Percentiles rank a stretch among this genome's conserved stretches.
Evolutionary conservation across 2,797 vertebrate species (phyloP).

Genomic region (Sebastes aleutianus): DNA sequence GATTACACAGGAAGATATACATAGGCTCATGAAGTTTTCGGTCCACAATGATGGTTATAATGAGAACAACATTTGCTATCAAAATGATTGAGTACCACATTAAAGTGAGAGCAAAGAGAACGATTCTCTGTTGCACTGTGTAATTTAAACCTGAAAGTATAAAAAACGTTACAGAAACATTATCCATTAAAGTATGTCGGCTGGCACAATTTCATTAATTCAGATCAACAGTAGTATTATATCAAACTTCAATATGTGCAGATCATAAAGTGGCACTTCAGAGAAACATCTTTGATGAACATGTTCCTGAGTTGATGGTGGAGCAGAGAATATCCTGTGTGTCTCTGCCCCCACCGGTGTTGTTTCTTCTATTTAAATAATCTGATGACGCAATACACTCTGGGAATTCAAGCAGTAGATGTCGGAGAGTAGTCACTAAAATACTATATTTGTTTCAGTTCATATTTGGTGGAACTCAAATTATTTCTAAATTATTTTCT

Average conservation of each 20-base stretch:
- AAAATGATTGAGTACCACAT: constrained; percentile 9
- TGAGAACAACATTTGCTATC: not conserved
- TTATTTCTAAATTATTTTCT: too few species aligned
- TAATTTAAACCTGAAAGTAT: constrained; percentile 48
- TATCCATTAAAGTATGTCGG: constrained; percentile 4
- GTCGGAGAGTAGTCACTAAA: not conserved
- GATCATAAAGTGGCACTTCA: not conserved
- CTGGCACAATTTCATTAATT: not conserved
- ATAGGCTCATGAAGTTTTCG: constrained; percentile 33
- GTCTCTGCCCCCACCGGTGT: not conserved
- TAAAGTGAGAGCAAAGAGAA: constrained; percentile 15
- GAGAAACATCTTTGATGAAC: not conserved
- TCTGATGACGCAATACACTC: not conserved
- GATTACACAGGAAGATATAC: constrained; percentile 34
- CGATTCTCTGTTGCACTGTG: constrained; percentile 8
- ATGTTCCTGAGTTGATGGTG: too few species aligned
- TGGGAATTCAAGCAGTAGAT: not conserved
- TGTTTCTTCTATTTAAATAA: not conserved
- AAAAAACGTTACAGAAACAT: constrained; percentile 30
- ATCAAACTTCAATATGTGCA: not conserved
- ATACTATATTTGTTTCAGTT: too few species aligned
- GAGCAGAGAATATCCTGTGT: too few species aligned
- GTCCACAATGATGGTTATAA: constrained; percentile 2
- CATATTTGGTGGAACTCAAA: too few species aligned
- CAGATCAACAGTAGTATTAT: not conserved